Conservation (phyloP, 1,140 invertebrate genomes). For the Ptiloglossa arizonensis region DNA sequence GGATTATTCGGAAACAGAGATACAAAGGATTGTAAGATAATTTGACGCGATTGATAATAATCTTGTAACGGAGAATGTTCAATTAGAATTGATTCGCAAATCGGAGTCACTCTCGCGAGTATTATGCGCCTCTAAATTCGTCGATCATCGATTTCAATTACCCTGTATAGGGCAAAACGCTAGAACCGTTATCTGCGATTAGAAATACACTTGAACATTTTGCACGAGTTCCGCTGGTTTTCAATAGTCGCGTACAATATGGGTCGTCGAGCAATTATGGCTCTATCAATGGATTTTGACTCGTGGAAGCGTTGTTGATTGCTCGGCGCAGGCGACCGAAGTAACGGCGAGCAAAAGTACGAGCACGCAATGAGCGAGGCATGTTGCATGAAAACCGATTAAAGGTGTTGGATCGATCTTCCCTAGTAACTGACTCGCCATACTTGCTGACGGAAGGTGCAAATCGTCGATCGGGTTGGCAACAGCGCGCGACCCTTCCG, state of each 20-base stretch:
- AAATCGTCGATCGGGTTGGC: slow-evolving; percentile 21
- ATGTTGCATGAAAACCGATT: slow-evolving; percentile 61
- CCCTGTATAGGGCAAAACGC: no score
- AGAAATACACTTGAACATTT: not conserved
- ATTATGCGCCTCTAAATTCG: no score
- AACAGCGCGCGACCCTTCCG: not conserved
- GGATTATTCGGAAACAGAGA: no score
- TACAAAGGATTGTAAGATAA: no score
- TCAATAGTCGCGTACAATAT: not conserved
- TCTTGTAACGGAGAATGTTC: no score
- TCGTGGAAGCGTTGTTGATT: slow-evolving; percentile 31
- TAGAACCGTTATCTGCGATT: no score
- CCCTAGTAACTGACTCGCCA: slow-evolving; percentile 66
- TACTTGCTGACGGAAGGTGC: slow-evolving; percentile 33
- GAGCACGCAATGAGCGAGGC: slow-evolving; percentile 56
- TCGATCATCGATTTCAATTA: no score
- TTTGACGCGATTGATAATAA: no score
- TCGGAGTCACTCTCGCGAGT: no score
- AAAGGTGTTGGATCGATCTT: slow-evolving; percentile 69
- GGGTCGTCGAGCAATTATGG: not conserved
- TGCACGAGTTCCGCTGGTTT: not conserved
- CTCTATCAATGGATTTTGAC: slow-evolving; percentile 20
- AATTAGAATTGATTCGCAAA: no score
- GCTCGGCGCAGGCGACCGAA: slow-evolving; percentile 14
- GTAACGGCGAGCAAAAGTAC: slow-evolving; percentile 54